phyloP scores from a whole-genome alignment of 2,888 invertebrate genomes.

The Cataglyphis rosenhaueri region DNA sequence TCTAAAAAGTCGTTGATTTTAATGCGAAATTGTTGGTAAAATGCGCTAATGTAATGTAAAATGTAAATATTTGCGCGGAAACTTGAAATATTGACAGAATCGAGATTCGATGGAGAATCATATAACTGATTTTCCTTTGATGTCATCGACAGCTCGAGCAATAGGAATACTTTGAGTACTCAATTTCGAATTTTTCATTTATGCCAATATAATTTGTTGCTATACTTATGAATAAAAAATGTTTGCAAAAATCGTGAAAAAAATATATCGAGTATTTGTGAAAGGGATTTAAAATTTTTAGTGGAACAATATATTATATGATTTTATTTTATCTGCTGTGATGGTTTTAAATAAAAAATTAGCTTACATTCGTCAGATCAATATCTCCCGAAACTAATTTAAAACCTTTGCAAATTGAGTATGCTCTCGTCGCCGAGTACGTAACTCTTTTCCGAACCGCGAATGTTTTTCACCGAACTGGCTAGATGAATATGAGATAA shows the following conservation, averaged over 20 bases:
- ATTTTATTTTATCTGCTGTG: neutral
- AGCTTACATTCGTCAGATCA: neutral
- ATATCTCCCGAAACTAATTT: neutral
- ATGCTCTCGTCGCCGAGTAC: neutral
- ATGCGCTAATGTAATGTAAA: neutral
- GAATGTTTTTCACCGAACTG: conserved; percentile 21
- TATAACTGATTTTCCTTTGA: conserved; percentile 6
- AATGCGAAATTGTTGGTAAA: neutral
- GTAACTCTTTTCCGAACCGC: conserved; percentile 27
- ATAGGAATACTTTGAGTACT: neutral
- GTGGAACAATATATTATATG: neutral
- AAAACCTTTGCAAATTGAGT: conserved; percentile 7
- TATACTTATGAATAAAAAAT: neutral
- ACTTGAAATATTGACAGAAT: conserved; percentile 9
- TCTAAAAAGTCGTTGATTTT: conserved; percentile 22
- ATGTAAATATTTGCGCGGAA: conserved; percentile 26
- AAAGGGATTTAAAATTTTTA: neutral
- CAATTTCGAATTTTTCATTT: neutral
- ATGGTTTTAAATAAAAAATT: neutral
- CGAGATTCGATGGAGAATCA: conserved; percentile 25
- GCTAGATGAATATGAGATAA: conserved; percentile 22
- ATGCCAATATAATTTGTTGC: neutral
- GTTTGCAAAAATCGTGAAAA: neutral
- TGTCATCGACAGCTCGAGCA: neutral
- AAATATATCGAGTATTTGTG: neutral